phyloP scores from a whole-genome alignment of 2,797 vertebrate genomes.

The Chelon auratus region DNA sequence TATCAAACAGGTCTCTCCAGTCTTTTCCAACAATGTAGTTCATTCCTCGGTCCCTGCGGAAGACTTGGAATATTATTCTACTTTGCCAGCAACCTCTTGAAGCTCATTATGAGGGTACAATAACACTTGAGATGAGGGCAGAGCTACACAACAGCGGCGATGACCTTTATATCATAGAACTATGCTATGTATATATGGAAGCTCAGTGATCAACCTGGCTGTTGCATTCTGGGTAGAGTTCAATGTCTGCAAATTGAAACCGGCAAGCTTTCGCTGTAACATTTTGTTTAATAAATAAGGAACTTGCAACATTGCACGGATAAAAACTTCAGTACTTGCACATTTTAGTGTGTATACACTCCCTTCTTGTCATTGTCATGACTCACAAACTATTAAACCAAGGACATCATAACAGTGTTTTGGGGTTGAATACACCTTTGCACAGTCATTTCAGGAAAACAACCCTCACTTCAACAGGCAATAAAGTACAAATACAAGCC shows the following conservation, averaged over 20 bases:
- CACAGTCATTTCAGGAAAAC: constrained; percentile 39
- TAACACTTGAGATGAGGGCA: constrained; percentile 8
- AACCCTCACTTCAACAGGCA: constrained; percentile 41
- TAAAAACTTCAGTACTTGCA: too few species aligned
- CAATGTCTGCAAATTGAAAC: background rate
- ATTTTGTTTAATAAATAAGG: background rate
- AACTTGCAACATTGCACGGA: too few species aligned
- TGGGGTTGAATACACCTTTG: background rate
- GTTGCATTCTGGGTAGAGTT: too few species aligned
- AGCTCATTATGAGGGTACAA: constrained; percentile 2
- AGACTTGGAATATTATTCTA: background rate
- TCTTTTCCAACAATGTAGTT: constrained; percentile 95
- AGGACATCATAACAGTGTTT: constrained; percentile 18
- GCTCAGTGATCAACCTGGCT: background rate
- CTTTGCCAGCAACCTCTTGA: constrained; percentile 25
- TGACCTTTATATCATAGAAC: background rate
- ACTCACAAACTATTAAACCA: constrained; percentile 34
- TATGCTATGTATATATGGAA: background rate
- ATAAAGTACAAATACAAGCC: constrained; percentile 31
- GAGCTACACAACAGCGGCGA: background rate
- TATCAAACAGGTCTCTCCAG: constrained; percentile 97
- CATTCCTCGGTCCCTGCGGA: constrained; percentile 93
- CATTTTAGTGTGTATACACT: background rate
- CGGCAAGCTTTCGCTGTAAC: background rate
- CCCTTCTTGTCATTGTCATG: constrained; percentile 2